Evolutionary conservation across 2,113 vertebrate species (phyloP), one percentile per base, ranked within the genome.

Genomic region (Thinocorus orbignyianus): DNA sequence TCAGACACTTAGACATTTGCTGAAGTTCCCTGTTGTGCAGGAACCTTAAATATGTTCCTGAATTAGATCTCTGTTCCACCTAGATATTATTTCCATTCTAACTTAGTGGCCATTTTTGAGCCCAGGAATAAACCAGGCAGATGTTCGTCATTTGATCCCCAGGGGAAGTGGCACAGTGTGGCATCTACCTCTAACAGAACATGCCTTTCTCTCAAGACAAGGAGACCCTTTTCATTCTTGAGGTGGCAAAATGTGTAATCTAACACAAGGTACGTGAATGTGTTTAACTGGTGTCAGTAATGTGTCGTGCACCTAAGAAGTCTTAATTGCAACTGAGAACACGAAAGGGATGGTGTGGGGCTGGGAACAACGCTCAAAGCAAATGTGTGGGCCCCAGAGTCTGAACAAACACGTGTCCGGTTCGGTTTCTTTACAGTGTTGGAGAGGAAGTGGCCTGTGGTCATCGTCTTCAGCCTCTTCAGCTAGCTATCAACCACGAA

Each of bases 121-220:
- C 37, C n/a, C 3, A 3, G 3, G 35, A n/a, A 20, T 42, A 23
- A 71, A 55, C 62, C 1, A 13, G 3, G 2, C n/a, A 5, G 22
- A 1, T 6, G 5, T 5, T 49, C 13, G 0, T 10, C 16, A 7
- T 25, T 25, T 69, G 28, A 35, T 35, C 33, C 25, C 60, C 8
- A 5, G 64, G 26, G 19, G 11, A 8, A 16, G 7, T 2, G 33
- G 28, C 16, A 10, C 33, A 30, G 8, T 57, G 6, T 31, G n/a
- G 17, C 1, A 0, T 1, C 3, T 10, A 7, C 20, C 20, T 93
- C 9, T 60, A 14, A 41, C 26, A 52, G 68, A 61, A 48, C 3
- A 1, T 52, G 31, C 20, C 9, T 42, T 57, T 73, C n/a, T 42
- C 19, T 58, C 13, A 13, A 19, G 41, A 13, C 11, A 23, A 31